Base-by-base conservation (phyloP, 2,888 invertebrate species). In the Brachyptera putata region DNA sequence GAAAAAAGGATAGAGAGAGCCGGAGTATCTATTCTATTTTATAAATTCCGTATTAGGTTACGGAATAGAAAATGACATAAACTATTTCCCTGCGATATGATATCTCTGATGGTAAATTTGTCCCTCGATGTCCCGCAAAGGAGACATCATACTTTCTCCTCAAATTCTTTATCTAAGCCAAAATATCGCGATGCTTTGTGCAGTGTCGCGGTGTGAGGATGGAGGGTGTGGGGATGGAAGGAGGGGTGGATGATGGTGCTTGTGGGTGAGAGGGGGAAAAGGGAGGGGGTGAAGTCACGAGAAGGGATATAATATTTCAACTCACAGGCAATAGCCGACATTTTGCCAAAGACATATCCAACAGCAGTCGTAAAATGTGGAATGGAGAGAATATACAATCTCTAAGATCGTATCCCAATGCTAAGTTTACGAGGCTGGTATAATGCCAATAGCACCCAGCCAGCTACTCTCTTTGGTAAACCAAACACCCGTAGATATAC, bases 381-480 rank as follows among this genome's bases (percentile, higher is more conserved):
- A 53, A n/a, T n/a, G 36, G 16, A 30, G 34, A 53, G 36, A 34
- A 30, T 21, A 36, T 36, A 30, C 53, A 53, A 53, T 53, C 53
- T 34, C 22, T 13, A 36, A 22, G 9, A 21, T 36, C 53, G 53
- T 34, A 14, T n/a, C 24, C 46, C 11, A 36, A 18, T 21, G 34
- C 9, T 21, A 34, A 36, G 36, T 53, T 53, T 53, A 53, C 53
- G 53, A 43, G 36, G 14, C 21, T 53, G 53, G 53, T 53, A 36
- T 34, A 21, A 2, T 34, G 53, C 53, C 53, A 53, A 53, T 53
- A 53, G 24, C 53, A 30, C 30, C 43, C 43, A 18, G 21, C 39
- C 9, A 14, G 9, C 4, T 39, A 7, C 11, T 30, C 30, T 7
- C 30, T 9, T 14, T 26, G 49, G 49, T 50, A 26, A 41, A 50